phyloP scores from a whole-genome alignment of 2,888 invertebrate species.

The Punctoribates punctum region DNA sequence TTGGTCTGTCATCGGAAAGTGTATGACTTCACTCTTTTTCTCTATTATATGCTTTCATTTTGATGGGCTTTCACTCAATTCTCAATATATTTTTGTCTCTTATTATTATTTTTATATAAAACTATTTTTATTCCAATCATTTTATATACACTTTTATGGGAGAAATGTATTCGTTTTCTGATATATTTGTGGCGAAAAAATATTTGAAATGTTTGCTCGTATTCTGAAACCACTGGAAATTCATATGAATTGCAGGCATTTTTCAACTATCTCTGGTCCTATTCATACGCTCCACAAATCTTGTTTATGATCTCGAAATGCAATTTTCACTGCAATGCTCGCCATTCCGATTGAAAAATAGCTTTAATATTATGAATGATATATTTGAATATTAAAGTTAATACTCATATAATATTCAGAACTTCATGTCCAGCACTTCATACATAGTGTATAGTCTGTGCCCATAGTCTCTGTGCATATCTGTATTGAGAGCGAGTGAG shows the following conservation, averaged over 20 bases:
- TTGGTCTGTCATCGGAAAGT: not conserved
- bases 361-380: not conserved
- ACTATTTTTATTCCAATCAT: no score
- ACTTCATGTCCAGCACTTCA: not conserved
- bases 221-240: not conserved
- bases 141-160: no score
- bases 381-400: not conserved
- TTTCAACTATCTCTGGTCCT: not conserved
- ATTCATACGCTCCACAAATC: not conserved
- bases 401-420: constrained; percentile 9
- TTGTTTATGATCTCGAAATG: constrained; percentile 8
- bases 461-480: no score
- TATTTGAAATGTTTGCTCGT: no score
- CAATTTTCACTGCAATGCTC: not conserved
- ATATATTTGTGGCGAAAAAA: no score
- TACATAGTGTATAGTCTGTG: no score
- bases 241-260: not conserved
- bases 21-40: not conserved
- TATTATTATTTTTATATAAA: no score
- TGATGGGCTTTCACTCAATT: no score
- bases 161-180: no score
- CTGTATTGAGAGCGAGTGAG: not conserved
- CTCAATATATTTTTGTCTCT: no score
- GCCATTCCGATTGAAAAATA: not conserved
- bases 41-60: no score